Evolutionary conservation across 2,888 invertebrate species (phyloP).

Genomic region (Ditula angustiorana): DNA sequence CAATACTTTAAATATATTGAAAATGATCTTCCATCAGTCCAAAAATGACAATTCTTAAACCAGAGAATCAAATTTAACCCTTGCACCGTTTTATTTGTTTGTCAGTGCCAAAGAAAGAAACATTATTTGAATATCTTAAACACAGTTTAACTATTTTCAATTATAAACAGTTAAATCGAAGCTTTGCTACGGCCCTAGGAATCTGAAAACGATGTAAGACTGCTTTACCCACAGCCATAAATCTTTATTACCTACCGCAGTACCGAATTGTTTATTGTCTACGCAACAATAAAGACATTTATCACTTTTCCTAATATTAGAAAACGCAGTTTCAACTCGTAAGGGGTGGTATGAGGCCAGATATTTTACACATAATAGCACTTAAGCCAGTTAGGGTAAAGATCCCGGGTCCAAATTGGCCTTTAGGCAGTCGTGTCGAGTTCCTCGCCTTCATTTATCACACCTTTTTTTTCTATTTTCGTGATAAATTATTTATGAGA

Average conservation of each 20-base stretch:
- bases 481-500: conserved; percentile 40
- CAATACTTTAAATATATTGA: no score
- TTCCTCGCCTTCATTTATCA: conserved; percentile 44
- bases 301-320: conserved; percentile 29
- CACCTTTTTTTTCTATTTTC: conserved; percentile 42
- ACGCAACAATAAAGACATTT: conserved; percentile 30
- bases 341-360: conserved; percentile 46
- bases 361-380: conserved; percentile 51
- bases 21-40: no score
- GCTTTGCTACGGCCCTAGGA: no score
- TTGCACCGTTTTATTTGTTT: no score
- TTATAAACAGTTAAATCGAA: no score
- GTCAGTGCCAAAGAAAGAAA: no score
- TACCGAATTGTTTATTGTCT: conserved; percentile 15
- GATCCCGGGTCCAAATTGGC: conserved; percentile 44
- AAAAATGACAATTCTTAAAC: no score
- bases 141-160: no score
- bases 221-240: neutral
- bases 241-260: neutral
- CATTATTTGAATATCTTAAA: no score
- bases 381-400: conserved; percentile 47
- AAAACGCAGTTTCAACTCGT: conserved; percentile 29
- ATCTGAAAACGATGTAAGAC: neutral
- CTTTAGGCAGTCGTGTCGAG: conserved; percentile 45
- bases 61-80: no score